These are phyloP conservation scores for Manduca sexta DNA, from an alignment of 1,140 invertebrate genomes.

Conservation along the genomic window DNA sequence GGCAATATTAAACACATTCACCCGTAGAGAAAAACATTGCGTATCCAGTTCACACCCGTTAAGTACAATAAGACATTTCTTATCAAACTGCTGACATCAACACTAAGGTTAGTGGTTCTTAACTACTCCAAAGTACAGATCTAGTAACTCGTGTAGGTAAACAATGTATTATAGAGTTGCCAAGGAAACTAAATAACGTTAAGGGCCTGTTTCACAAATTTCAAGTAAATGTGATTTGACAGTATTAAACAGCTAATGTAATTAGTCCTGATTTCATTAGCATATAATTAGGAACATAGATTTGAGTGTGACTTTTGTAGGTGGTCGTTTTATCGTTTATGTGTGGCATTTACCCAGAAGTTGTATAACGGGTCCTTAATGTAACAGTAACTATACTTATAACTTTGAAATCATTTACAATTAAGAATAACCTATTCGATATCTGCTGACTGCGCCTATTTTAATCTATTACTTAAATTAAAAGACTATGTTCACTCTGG, in stretches of 20 bases:
- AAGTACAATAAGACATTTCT: conserved; percentile 4
- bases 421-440: background rate
- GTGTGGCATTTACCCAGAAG: too few species aligned
- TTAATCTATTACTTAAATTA: too few species aligned
- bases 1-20: background rate
- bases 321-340: too few species aligned
- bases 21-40: background rate
- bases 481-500: conserved; percentile 44
- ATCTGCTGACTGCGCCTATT: background rate
- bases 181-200: background rate
- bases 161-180: too few species aligned
- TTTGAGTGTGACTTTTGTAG: too few species aligned
- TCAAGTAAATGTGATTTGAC: too few species aligned
- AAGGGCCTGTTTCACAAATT: too few species aligned
- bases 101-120: background rate
- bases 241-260: background rate
- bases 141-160: background rate
- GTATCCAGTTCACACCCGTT: conserved; percentile 2
- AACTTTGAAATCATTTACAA: background rate
- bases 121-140: background rate
- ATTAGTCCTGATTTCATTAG: too few species aligned
- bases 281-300: too few species aligned
- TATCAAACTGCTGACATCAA: conserved; percentile 3
- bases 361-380: too few species aligned
- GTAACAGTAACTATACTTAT: too few species aligned